These are phyloP conservation scores for Iguana delicatissima DNA, from an alignment of 2,797 vertebrate species.

Conservation along the genomic window DNA sequence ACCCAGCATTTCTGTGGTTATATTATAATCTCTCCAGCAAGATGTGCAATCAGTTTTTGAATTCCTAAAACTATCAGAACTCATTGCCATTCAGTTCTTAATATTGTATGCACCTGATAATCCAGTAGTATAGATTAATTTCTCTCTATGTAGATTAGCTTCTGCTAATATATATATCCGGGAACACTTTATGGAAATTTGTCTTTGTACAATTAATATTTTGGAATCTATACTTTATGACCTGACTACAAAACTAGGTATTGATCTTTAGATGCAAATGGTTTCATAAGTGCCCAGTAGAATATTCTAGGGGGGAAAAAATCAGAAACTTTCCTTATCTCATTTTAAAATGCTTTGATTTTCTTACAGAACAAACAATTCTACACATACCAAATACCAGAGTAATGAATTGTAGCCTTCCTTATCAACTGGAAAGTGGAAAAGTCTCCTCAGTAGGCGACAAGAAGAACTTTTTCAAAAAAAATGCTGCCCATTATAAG, in stretches of 20 bases:
- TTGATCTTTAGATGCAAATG: conserved; percentile 14
- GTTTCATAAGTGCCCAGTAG: conserved; percentile 21
- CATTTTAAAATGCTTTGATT: conserved; percentile 31
- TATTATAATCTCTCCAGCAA: conserved; percentile 1
- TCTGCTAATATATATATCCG: conserved; percentile 35
- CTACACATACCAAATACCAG: background rate
- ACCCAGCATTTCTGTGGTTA: background rate
- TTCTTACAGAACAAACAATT: conserved; percentile 29
- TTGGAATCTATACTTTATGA: background rate
- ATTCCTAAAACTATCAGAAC: background rate
- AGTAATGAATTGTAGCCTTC: conserved; percentile 28
- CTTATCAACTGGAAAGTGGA: background rate
- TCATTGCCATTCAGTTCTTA: conserved; percentile 25
- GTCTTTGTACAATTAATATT: conserved; percentile 42
- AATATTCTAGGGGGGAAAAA: conserved; percentile 13
- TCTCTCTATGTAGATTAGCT: background rate
- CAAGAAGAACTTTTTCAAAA: background rate
- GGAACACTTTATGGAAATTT: conserved; percentile 15
- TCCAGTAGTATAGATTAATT: conserved; percentile 9
- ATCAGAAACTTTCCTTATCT: conserved; percentile 32
- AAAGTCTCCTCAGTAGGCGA: background rate
- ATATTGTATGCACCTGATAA: conserved; percentile 12
- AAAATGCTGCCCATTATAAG: background rate
- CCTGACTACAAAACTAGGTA: conserved; percentile 21
- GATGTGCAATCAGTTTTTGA: background rate